Percentiles rank a stretch among this genome's conserved stretches.
These are phyloP conservation scores for Aphyosemion australe DNA, from an alignment of 2,113 vertebrate genomes.

Conservation along the genomic window DNA sequence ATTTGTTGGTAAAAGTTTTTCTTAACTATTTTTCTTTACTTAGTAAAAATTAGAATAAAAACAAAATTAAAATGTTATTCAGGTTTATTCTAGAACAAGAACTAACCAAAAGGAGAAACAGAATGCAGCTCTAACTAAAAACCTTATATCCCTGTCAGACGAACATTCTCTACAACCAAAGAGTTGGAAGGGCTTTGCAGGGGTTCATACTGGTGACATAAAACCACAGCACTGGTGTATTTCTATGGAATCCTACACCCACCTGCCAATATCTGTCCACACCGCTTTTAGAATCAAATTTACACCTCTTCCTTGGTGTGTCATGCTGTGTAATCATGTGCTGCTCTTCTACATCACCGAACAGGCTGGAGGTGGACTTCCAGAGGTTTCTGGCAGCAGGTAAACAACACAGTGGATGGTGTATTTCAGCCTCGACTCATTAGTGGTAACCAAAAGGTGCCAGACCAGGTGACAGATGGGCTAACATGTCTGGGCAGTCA, in stretches of 20 bases:
- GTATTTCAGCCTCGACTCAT: conserved; percentile 40
- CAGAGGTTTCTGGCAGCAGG: conserved; percentile 17
- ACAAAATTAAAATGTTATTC: no score
- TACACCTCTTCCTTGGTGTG: conserved; percentile 4
- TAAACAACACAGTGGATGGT: conserved; percentile 33
- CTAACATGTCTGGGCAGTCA: conserved; percentile 10
- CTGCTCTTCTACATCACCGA: conserved; percentile 16
- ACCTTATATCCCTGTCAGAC: neutral
- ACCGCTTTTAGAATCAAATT: conserved; percentile 8
- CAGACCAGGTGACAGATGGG: conserved; percentile 36
- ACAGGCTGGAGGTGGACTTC: conserved; percentile 13
- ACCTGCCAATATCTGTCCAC: conserved; percentile 12
- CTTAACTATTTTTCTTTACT: no score
- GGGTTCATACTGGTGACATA: conserved; percentile 1
- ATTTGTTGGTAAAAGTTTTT: no score
- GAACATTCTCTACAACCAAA: conserved; percentile 2
- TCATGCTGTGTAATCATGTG: conserved; percentile 24
- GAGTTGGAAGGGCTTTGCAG: neutral
- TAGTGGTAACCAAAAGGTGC: conserved; percentile 43
- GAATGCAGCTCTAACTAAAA: neutral
- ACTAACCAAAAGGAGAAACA: neutral
- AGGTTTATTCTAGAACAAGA: neutral
- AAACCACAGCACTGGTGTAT: conserved; percentile 1
- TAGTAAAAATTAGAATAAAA: no score
- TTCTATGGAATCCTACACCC: conserved; percentile 10